Base-by-base conservation (phyloP, 2,797 vertebrate species). In the Myotis planiceps region DNA sequence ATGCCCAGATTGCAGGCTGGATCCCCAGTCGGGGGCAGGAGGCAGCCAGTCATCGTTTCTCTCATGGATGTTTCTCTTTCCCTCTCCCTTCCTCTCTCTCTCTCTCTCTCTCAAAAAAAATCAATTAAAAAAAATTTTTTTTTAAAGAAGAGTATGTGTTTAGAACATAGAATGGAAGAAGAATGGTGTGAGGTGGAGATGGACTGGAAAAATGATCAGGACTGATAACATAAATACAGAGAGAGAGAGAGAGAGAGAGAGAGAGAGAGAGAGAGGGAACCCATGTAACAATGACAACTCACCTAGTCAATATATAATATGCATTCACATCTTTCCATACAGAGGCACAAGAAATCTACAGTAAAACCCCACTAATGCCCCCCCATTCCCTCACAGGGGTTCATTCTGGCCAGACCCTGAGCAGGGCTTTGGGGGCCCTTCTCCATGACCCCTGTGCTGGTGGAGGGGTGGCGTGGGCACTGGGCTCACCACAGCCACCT, bases 291-390 rank as follows among this genome's bases (percentile, higher is more conserved):
- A 58, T 29, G 32, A 27, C 21, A 53, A 14, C 49, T 79, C 34
- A 18, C 7, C 23, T 0, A 8, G 6, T 45, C 23, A 25, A 16
- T 23, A 72, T 27, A 29, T 19, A 42, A 9, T 10, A 9, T 32
- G 10, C 47, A 39, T 19, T 13, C n/a, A 3, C 9, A 29, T 21
- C 0, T 7, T 42, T n/a, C 29, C 45, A 9, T 3, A 47, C 1
- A 60, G 71, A 39, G 29, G 49, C 14, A 2, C 21, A 23, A 16
- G 39, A 14, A n/a, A 1, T 29, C 42, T 32, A 27, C 55, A 7
- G n/a, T 5, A n/a, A 53, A 37, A 9, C 25, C 23, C 34, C 12
- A 23, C 3, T 16, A 1, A 12, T 42, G 49, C 15, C 15, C 2
- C 0, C 58, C 25, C 29, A n/a, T 5, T 42, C 19, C 39, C 9